These are phyloP conservation scores for Alectoris magna DNA, from an alignment of 2,797 vertebrate species.

Conservation along the genomic window DNA sequence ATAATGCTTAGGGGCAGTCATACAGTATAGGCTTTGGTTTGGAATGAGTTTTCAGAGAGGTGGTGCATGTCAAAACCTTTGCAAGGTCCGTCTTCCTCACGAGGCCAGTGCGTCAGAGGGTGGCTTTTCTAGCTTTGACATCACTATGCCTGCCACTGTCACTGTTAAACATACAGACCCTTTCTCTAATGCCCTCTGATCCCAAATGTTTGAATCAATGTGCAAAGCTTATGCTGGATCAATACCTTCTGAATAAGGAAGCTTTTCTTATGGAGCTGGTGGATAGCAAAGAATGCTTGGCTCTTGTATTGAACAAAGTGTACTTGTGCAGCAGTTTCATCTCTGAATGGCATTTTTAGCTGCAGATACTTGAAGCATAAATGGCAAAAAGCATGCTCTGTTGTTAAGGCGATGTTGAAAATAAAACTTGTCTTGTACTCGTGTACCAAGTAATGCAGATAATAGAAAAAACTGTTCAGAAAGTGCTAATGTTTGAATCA, in stretches of 20 bases:
- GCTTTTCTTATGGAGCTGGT: slow-evolving; percentile 30
- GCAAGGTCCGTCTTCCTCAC: neutral
- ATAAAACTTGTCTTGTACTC: slow-evolving; percentile 46
- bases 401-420: slow-evolving; percentile 28
- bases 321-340: slow-evolving; percentile 41
- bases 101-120: neutral
- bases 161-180: neutral
- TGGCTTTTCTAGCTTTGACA: slow-evolving; percentile 28
- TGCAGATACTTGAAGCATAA: slow-evolving; percentile 22
- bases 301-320: slow-evolving; percentile 35
- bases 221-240: slow-evolving; percentile 10
- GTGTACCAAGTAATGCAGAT: neutral
- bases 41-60: neutral
- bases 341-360: slow-evolving; percentile 27
- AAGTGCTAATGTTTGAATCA: slow-evolving; percentile 50
- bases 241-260: slow-evolving; percentile 36
- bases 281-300: slow-evolving; percentile 12
- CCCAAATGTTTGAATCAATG: slow-evolving; percentile 41
- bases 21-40: neutral
- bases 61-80: neutral
- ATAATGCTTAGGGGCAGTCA: neutral
- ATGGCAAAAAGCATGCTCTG: neutral
- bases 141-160: neutral
- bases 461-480: slow-evolving; percentile 31
- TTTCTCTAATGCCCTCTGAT: slow-evolving; percentile 21